Percentiles rank a stretch among this genome's conserved stretches.
phyloP scores from a whole-genome alignment of 2,113 vertebrate genomes.

The Aptenodytes forsteri region DNA sequence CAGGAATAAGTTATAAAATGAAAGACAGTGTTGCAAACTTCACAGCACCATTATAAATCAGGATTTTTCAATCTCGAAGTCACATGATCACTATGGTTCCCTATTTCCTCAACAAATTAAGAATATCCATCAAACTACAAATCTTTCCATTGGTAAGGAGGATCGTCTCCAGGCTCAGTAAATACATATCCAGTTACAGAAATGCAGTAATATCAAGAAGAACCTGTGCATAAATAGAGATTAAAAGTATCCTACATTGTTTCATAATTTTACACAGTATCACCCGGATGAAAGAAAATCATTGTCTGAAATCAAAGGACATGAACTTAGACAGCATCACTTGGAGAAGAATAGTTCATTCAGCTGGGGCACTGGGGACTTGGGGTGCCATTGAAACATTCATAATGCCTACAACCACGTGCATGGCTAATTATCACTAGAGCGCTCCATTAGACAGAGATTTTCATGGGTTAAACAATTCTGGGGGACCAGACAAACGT shows the following conservation, averaged over 20 bases:
- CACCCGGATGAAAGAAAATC: not conserved
- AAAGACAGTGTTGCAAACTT: not conserved
- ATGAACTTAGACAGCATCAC: not conserved
- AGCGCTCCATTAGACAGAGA: not conserved
- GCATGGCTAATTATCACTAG: not conserved
- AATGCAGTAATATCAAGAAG: not conserved
- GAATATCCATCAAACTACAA: not conserved
- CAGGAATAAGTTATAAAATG: not conserved
- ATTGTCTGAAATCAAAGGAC: not conserved
- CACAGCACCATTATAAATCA: not conserved
- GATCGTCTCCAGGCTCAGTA: not conserved
- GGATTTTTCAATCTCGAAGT: not conserved
- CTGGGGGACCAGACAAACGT: not conserved
- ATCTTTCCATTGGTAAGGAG: not conserved
- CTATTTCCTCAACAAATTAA: not conserved
- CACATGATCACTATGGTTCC: not conserved
- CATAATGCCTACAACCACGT: not conserved
- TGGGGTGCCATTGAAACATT: not conserved
- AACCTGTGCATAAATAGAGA: not conserved
- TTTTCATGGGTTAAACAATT: not conserved
- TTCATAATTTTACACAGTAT: not conserved
- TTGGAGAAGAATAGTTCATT: not conserved
- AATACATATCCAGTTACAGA: not conserved
- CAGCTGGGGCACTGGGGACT: not conserved
- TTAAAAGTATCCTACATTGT: not conserved